These are phyloP conservation scores for Neomonachus schauinslandi DNA, from an alignment of 2,113 vertebrate genomes.

Conservation along the genomic window DNA sequence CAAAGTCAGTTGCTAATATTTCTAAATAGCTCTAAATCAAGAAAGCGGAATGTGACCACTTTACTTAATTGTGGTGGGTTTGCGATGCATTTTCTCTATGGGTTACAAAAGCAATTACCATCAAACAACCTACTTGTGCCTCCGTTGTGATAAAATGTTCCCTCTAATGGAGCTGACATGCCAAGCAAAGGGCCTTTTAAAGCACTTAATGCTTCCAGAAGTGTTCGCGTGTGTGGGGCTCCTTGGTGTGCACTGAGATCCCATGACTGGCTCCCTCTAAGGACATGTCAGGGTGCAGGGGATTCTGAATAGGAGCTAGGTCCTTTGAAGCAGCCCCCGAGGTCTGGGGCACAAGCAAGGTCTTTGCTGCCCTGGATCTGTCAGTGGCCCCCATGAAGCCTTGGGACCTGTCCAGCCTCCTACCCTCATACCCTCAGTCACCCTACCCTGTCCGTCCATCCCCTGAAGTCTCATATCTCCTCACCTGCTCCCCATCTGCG, in stretches of 20 bases:
- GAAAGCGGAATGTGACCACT: constrained; percentile 57
- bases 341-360: background rate
- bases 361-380: background rate
- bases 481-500: background rate
- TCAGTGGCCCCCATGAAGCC: background rate
- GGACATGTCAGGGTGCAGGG: background rate
- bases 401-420: background rate
- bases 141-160: constrained; percentile 64
- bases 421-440: background rate
- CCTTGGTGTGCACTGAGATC: background rate
- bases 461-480: background rate
- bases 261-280: background rate
- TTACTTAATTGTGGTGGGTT: constrained; percentile 67
- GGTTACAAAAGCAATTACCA: constrained; percentile 75
- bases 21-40: constrained; percentile 67
- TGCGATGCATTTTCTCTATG: constrained; percentile 70
- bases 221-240: background rate
- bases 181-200: constrained; percentile 40
- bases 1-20: constrained; percentile 45
- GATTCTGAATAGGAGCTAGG: background rate
- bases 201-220: constrained; percentile 44
- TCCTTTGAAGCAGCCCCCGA: background rate
- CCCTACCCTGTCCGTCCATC: background rate
- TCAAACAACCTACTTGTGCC: constrained; percentile 56
- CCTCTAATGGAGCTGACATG: constrained; percentile 22